phyloP scores from a whole-genome alignment of 2,888 invertebrate genomes.

The Epistrophe eligans region DNA sequence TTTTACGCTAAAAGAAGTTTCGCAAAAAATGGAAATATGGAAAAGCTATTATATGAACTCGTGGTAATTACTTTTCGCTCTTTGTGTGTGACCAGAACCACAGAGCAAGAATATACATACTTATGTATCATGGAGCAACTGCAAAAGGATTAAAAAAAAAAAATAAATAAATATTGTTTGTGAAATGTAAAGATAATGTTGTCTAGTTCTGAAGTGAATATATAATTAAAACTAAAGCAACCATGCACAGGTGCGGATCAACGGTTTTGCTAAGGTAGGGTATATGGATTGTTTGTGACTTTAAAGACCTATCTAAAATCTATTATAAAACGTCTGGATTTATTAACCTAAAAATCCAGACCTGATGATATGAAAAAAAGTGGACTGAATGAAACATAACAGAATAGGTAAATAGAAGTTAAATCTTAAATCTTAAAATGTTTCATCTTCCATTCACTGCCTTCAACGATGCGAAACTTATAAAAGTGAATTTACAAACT shows the following conservation, averaged over 20 bases:
- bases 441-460: too few relatives aligned
- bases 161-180: background rate
- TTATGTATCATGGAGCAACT: background rate
- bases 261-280: background rate
- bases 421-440: too few relatives aligned
- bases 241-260: background rate
- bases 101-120: slow-evolving; percentile 26
- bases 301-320: too few relatives aligned
- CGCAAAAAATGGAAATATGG: background rate
- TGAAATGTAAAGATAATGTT: slow-evolving; percentile 29
- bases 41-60: slow-evolving; percentile 29
- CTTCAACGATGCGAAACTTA: too few relatives aligned
- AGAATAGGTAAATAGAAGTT: too few relatives aligned
- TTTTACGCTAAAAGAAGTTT: slow-evolving; percentile 18
- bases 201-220: slow-evolving; percentile 1
- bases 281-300: background rate
- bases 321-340: too few relatives aligned
- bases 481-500: too few relatives aligned
- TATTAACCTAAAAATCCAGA: too few relatives aligned
- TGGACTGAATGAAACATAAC: too few relatives aligned
- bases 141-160: background rate
- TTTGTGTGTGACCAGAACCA: slow-evolving; percentile 30
- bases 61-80: slow-evolving; percentile 51
- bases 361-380: too few relatives aligned
- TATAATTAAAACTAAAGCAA: too few relatives aligned